A percentile compares a stretch with the other conserved stretches of the same genome.
phyloP scores from a whole-genome alignment of 1,140 invertebrate species.

The Drosophila arizonae region DNA sequence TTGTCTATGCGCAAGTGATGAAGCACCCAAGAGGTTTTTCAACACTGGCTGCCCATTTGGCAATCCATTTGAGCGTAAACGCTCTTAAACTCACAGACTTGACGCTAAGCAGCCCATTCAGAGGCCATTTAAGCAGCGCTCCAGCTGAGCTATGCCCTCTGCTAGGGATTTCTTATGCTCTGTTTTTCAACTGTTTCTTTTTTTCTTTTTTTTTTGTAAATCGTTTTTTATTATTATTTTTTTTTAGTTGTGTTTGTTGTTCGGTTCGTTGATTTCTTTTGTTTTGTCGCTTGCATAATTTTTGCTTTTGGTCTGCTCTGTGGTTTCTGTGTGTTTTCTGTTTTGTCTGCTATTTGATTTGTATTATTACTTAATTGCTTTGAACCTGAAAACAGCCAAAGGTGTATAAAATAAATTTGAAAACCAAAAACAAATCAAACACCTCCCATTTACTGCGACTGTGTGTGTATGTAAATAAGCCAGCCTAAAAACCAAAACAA shows the following conservation, averaged over 20 bases:
- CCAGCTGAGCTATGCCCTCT: conserved; percentile 19
- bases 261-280: conserved; percentile 58
- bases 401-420: neutral
- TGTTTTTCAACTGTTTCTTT: conserved; percentile 2
- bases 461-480: conserved; percentile 47
- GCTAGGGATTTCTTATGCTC: conserved; percentile 9
- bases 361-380: conserved; percentile 80
- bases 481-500: conserved; percentile 16
- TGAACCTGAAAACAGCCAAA: conserved; percentile 69
- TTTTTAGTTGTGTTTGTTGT: conserved; percentile 47
- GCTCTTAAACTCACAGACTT: conserved; percentile 4
- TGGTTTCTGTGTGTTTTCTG: conserved; percentile 31
- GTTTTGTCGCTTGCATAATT: conserved; percentile 67
- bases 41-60: conserved; percentile 16
- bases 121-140: conserved; percentile 7
- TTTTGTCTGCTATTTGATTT: conserved; percentile 63
- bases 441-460: conserved; percentile 47
- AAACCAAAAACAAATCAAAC: conserved; percentile 25
- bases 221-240: neutral
- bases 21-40: neutral
- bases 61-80: conserved; percentile 20
- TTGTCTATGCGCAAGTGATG: neutral
- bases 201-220: neutral
- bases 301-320: conserved; percentile 39
- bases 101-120: conserved; percentile 23